Evolutionary conservation across 1,140 invertebrate genomes (phyloP), one percentile per base, ranked within the genome.

Genomic region (Matsumurasca onukii): DNA sequence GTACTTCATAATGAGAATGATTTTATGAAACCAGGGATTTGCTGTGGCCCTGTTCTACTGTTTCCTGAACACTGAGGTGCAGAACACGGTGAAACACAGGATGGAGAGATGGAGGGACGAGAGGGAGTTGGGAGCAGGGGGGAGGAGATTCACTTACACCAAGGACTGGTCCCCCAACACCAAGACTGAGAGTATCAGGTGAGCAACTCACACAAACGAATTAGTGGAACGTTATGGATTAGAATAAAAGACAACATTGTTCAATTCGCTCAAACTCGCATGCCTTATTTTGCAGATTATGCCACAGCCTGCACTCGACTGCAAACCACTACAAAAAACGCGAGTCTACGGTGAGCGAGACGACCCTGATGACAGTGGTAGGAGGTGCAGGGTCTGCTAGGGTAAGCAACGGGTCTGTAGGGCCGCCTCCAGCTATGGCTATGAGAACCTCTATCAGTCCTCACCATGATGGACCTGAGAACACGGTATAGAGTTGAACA

Each of bases 51-150:
- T 96, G 24, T 91, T 95, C 79, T 96, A 95, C 81, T 95, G 94
- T 80, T 96, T 96, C 80, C 84, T 95, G 69, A 97, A 96, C 81
- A 91, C 90, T 0, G 94, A 97, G 81, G 95, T 98, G 15, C 88
- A 92, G 62, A 92, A 92, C 75, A 88, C 92, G 0, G 80, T 95
- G 67, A 83, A 88, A 59, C 90, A 94, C 80, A 91, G 93, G 76
- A 85, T 91, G 68, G 85, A 87, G 70, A 83, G 89, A 63, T 95
- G 92, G 92, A 89, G 86, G 73, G 88, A 88, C 15, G 85, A 86
- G 13, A 82, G 85, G n/a, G 80, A 79, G 5, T 85, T 45, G 81
- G 84, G 48, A 78, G 85, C 48, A 24, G 85, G 86, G 15, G 86
- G 83, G n/a, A 77, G 87, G 62, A 78, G 85, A 71, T 83, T 84